Percentiles rank a stretch among this genome's conserved stretches.
Conservation (phyloP, 2,113 vertebrate genomes). For the Prunella himalayana region DNA sequence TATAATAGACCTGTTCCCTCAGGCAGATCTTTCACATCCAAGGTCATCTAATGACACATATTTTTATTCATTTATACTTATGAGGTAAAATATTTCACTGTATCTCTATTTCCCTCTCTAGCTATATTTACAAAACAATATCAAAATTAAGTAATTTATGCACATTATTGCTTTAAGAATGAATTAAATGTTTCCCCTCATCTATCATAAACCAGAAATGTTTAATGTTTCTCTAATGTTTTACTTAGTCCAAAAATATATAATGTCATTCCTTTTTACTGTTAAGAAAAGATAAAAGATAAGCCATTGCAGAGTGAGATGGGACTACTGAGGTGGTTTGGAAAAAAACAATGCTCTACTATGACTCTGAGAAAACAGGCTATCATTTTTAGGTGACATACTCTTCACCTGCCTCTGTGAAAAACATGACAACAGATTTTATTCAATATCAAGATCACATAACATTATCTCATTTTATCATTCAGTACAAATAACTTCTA, state of each 20-base stretch:
- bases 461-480: neutral
- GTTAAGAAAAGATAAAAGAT: neutral
- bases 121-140: neutral
- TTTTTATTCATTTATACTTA: neutral
- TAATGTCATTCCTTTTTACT: neutral
- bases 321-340: neutral
- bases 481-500: neutral
- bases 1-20: neutral
- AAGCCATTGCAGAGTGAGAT: neutral
- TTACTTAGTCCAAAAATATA: neutral
- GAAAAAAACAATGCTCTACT: neutral
- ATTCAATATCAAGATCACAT: neutral
- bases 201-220: neutral
- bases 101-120: neutral
- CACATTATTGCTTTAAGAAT: neutral
- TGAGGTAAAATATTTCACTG: neutral
- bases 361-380: neutral
- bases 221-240: neutral
- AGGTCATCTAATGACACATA: neutral
- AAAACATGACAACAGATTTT: neutral
- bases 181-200: neutral
- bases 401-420: neutral
- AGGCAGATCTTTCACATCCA: neutral
- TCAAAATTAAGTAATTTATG: neutral
- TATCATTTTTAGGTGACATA: neutral